A percentile compares a stretch with the other conserved stretches of the same genome.
These are phyloP conservation scores for Beroe ovata DNA, from an alignment of 37 sponge, comb jelly and placozoan genomes.

Conservation along the genomic window DNA sequence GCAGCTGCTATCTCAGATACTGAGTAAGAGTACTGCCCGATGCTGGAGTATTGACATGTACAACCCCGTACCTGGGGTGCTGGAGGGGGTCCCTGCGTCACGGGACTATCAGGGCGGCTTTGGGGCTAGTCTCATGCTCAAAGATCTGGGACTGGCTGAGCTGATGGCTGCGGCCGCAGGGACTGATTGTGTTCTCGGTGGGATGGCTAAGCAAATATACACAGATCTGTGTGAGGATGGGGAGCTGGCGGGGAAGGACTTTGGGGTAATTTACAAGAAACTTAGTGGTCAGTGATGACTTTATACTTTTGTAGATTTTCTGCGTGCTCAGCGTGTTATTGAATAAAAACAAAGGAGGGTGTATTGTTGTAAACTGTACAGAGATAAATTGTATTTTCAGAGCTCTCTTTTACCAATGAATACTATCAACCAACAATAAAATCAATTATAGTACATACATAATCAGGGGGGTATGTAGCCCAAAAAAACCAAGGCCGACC, in stretches of 20 bases:
- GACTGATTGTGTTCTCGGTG: constrained; percentile 78
- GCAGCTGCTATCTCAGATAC: constrained; percentile 75
- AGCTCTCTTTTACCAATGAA: too few relatives aligned
- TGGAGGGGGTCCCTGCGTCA: constrained; percentile 86
- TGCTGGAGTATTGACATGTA: constrained; percentile 86
- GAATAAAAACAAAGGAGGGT: too few relatives aligned
- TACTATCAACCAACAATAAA: too few relatives aligned
- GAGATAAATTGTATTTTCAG: too few relatives aligned
- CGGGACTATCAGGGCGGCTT: constrained; percentile 96
- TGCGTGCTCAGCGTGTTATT: too few relatives aligned
- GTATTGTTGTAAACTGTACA: too few relatives aligned
- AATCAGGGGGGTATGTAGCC: too few relatives aligned
- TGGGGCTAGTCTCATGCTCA: constrained; percentile 85
- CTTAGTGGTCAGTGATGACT: too few relatives aligned
- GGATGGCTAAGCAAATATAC: constrained; percentile 81
- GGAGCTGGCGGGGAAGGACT: constrained; percentile 81
- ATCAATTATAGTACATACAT: too few relatives aligned
- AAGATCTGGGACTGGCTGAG: constrained; percentile 91
- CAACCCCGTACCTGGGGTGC: constrained; percentile 96
- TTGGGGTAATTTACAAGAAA: constrained; percentile 68
- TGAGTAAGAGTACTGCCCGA: constrained; percentile 89
- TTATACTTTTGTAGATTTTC: too few relatives aligned
- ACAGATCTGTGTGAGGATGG: constrained; percentile 74
- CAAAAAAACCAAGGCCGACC: too few relatives aligned
- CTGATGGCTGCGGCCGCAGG: constrained; percentile 69